Conservation (phyloP, 1,140 invertebrate genomes). For the Dufourea novaeangliae region DNA sequence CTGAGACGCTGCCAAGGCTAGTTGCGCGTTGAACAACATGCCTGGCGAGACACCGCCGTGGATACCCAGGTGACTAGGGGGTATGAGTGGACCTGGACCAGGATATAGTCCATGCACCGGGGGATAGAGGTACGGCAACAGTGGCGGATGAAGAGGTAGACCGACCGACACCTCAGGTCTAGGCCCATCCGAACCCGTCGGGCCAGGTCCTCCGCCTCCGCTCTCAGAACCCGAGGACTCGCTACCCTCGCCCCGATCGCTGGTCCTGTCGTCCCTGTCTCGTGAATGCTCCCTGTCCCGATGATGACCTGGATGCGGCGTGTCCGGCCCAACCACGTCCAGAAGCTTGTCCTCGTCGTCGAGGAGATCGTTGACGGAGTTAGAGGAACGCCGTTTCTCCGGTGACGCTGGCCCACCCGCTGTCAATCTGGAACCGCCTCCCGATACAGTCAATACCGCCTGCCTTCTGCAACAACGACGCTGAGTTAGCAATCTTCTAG, state of each 20-base stretch:
- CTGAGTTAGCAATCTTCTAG: conserved; percentile 76
- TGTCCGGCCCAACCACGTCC: conserved; percentile 93
- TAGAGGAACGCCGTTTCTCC: conserved; percentile 85
- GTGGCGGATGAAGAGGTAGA: conserved; percentile 92
- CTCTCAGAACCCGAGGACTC: conserved; percentile 81
- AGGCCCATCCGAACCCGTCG: conserved; percentile 85
- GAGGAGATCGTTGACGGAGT: conserved; percentile 82
- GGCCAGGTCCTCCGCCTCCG: conserved; percentile 81
- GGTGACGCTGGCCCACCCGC: conserved; percentile 87
- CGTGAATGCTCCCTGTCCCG: conserved; percentile 79
- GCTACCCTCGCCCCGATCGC: conserved; percentile 81
- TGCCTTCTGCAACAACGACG: conserved; percentile 86
- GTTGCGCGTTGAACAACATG: conserved; percentile 91
- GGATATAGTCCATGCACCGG: conserved; percentile 90
- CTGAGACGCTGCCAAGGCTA: conserved; percentile 89
- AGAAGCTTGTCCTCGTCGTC: conserved; percentile 93
- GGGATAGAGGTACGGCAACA: conserved; percentile 93
- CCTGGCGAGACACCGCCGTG: conserved; percentile 87
- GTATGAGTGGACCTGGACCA: conserved; percentile 85
- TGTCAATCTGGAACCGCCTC: conserved; percentile 77
- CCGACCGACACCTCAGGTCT: conserved; percentile 93
- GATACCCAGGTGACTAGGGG: conserved; percentile 84
- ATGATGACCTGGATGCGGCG: conserved; percentile 85
- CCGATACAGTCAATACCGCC: conserved; percentile 80
- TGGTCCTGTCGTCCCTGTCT: conserved; percentile 76